Evolutionary conservation across 1,140 invertebrate species (phyloP).

Genomic region (Drosophila sulfurigaster): DNA sequence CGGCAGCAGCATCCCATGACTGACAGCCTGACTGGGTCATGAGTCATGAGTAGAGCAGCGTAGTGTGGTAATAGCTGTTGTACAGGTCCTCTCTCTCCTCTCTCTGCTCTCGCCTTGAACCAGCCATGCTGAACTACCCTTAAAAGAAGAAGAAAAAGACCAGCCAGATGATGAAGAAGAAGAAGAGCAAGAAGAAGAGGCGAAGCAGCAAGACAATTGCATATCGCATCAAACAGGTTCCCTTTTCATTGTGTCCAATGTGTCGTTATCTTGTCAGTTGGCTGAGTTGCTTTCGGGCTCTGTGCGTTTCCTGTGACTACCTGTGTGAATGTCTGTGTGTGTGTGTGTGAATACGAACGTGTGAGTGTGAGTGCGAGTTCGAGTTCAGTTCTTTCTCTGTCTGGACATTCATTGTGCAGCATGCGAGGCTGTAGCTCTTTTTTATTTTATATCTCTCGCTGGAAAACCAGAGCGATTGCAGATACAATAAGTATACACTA

Average conservation of each 20-base stretch:
- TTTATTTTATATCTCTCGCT: conserved; percentile 19
- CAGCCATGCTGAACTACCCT: conserved; percentile 20
- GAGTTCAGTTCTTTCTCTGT: conserved; percentile 30
- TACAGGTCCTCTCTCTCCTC: conserved; percentile 1
- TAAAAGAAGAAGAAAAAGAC: conserved; percentile 6
- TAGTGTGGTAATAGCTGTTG: too few relatives aligned
- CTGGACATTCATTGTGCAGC: conserved; percentile 41
- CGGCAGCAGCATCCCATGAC: conserved; percentile 14
- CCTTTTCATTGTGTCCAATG: conserved; percentile 33
- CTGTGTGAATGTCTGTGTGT: conserved; percentile 32
- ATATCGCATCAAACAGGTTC: conserved; percentile 57
- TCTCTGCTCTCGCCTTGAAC: too few relatives aligned
- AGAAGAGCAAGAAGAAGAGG: not conserved
- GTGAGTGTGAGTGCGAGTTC: not conserved
- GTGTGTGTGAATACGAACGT: not conserved
- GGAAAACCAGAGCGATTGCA: conserved; percentile 49
- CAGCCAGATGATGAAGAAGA: not conserved
- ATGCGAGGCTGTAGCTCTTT: conserved; percentile 10
- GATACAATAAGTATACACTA: not conserved
- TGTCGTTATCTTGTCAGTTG: conserved; percentile 60
- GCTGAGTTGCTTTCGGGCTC: conserved; percentile 22
- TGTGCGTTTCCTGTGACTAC: conserved; percentile 43
- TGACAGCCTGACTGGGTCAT: conserved; percentile 47
- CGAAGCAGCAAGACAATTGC: conserved; percentile 34
- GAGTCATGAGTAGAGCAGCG: conserved; percentile 23